Conservation (phyloP, 2,113 vertebrate genomes). For the Melozone crissalis region DNA sequence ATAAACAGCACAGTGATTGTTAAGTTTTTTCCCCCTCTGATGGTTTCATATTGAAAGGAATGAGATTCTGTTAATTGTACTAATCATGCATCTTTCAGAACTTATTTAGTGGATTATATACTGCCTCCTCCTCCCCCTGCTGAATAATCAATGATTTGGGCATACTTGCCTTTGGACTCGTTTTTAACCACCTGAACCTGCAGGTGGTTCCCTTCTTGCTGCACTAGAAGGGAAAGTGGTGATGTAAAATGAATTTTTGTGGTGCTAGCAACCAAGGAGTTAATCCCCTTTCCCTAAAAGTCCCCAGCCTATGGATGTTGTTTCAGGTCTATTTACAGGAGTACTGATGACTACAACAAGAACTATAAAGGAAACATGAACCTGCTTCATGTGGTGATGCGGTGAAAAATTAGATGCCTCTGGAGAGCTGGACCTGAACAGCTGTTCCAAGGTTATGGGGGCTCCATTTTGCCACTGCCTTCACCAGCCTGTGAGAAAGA, state of each 20-base stretch:
- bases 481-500: neutral
- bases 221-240: neutral
- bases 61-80: neutral
- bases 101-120: neutral
- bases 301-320: neutral
- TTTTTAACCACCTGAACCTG: neutral
- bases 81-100: neutral
- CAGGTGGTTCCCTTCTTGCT: neutral
- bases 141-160: neutral
- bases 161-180: neutral
- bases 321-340: neutral
- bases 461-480: neutral
- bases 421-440: neutral
- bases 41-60: neutral
- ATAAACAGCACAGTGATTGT: neutral
- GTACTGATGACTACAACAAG: neutral
- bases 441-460: neutral
- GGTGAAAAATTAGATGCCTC: neutral
- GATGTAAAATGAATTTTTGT: neutral
- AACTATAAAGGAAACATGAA: slow-evolving; percentile 12
- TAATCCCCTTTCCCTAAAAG: neutral
- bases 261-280: neutral
- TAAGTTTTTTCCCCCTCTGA: neutral
- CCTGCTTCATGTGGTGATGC: neutral
- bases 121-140: neutral